Conservation (phyloP, 2,797 vertebrate species). For the Cuniculus paca region DNA sequence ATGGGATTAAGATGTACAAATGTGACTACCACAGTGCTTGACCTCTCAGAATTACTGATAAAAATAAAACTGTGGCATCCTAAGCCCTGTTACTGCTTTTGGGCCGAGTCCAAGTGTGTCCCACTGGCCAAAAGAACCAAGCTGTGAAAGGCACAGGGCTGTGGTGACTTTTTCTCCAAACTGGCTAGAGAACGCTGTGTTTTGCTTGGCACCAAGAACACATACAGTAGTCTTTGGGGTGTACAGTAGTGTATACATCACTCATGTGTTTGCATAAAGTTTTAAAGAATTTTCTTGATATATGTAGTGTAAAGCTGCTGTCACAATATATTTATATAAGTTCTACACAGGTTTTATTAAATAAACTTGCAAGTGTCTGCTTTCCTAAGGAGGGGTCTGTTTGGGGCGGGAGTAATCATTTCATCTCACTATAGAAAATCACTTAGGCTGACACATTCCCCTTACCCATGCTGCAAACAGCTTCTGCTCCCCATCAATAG, state of each 20-base stretch:
- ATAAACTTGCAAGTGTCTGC: conserved; percentile 73
- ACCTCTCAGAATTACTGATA: background rate
- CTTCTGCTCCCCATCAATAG: conserved; percentile 47
- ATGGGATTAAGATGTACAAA: background rate
- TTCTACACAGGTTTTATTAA: conserved; percentile 74
- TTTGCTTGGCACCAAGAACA: conserved; percentile 87
- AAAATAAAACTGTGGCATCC: background rate
- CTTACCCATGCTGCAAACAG: conserved; percentile 33
- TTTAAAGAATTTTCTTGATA: conserved; percentile 80
- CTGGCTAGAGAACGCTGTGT: conserved; percentile 76
- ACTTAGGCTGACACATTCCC: conserved; percentile 33
- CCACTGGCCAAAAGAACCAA: conserved; percentile 66
- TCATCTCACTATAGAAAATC: conserved; percentile 44
- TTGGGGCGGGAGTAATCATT: background rate
- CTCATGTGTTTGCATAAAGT: conserved; percentile 82
- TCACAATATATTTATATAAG: conserved; percentile 83
- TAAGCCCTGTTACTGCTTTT: no score
- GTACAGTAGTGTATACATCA: conserved; percentile 74
- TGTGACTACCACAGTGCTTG: background rate
- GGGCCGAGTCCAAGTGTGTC: no score
- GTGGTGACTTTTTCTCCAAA: conserved; percentile 81
- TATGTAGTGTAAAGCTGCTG: conserved; percentile 75
- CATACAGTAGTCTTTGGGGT: conserved; percentile 81
- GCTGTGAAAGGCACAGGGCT: conserved; percentile 76
- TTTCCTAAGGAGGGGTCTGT: conserved; percentile 45